A percentile compares a stretch with the other conserved stretches of the same genome.
Evolutionary conservation across 2,797 vertebrate genomes (phyloP).

Genomic region (Lerista edwardsae): DNA sequence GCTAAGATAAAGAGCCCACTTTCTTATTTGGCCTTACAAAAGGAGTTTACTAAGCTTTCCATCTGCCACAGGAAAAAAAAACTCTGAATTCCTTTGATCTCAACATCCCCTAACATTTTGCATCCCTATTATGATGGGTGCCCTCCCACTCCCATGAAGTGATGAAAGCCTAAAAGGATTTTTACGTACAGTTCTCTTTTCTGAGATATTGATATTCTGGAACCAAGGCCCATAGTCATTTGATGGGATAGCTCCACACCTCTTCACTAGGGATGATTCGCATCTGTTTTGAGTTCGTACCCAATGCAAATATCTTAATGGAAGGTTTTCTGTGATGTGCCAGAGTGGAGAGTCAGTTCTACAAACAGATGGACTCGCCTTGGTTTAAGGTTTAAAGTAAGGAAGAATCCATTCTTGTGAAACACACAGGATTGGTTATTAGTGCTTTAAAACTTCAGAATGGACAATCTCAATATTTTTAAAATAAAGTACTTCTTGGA

Average conservation of each 20-base stretch:
- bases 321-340: constrained; percentile 30
- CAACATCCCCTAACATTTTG: constrained; percentile 25
- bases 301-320: constrained; percentile 24
- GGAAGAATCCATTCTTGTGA: neutral
- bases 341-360: constrained; percentile 7
- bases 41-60: constrained; percentile 51
- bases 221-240: constrained; percentile 7
- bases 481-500: neutral
- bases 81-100: constrained; percentile 44
- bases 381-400: constrained; percentile 19
- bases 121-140: neutral
- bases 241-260: neutral
- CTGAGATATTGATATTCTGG: constrained; percentile 17
- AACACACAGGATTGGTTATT: neutral
- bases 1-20: constrained; percentile 52
- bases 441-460: constrained; percentile 1
- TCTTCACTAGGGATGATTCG: constrained; percentile 35
- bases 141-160: constrained; percentile 4
- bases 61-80: constrained; percentile 24
- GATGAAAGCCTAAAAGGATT: constrained; percentile 42
- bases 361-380: neutral
- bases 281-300: constrained; percentile 45
- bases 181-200: neutral
- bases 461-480: neutral
- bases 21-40: constrained; percentile 70